Conservation (phyloP, 2,797 vertebrate species). For the Pristis pectinata region DNA sequence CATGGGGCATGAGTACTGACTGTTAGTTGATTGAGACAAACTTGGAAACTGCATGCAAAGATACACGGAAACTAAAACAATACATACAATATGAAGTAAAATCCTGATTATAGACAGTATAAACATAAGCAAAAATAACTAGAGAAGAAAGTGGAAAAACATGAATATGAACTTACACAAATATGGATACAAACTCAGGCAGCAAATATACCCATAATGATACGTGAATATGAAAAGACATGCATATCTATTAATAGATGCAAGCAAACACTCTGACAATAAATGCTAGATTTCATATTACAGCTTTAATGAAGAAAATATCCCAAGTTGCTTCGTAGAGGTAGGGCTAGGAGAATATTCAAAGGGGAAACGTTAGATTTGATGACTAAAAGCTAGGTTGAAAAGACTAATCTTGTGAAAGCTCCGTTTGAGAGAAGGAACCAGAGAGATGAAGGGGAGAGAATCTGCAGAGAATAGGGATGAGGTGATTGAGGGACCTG, state of each 20-base stretch:
- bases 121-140: background rate
- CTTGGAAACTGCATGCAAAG: background rate
- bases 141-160: background rate
- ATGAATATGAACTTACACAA: background rate
- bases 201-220: background rate
- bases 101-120: background rate
- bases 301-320: background rate
- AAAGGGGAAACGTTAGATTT: background rate
- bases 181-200: too few species aligned
- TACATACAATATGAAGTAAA: background rate
- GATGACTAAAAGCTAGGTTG: background rate
- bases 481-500: background rate
- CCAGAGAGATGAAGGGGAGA: background rate
- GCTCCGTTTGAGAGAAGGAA: too few species aligned
- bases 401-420: background rate
- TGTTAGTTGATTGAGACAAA: too few species aligned
- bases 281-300: background rate
- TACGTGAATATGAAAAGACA: background rate
- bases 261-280: too few species aligned
- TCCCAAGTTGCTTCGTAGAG: too few species aligned
- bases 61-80: background rate
- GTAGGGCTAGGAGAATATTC: background rate
- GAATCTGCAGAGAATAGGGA: background rate
- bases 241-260: too few species aligned
- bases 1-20: too few species aligned